A percentile compares a stretch with the other conserved stretches of the same genome.
These are phyloP conservation scores for Taenioides sp. DNA, from an alignment of 2,797 vertebrate species.

Conservation along the genomic window DNA sequence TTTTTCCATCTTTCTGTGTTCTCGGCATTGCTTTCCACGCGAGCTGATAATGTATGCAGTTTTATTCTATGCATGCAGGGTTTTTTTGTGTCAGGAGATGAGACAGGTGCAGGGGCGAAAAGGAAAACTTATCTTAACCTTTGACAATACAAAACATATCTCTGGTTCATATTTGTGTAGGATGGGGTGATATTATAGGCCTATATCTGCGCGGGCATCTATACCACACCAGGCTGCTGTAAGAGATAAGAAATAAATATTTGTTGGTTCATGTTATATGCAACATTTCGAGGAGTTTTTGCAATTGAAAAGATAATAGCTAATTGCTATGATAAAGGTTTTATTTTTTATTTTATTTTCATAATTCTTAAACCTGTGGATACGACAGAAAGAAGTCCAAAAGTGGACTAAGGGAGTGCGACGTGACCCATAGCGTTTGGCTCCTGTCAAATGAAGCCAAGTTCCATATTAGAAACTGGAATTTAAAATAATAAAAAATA, in stretches of 20 bases:
- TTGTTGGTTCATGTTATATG: background rate
- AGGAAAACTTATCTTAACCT: slow-evolving; percentile 68
- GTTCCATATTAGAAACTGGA: no score
- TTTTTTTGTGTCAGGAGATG: slow-evolving; percentile 58
- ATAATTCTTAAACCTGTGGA: no score
- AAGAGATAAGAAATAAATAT: no score
- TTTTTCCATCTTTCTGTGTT: slow-evolving; percentile 41
- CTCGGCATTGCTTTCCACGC: slow-evolving; percentile 90
- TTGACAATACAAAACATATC: slow-evolving; percentile 67
- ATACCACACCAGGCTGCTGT: slow-evolving; percentile 1
- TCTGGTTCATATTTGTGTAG: slow-evolving; percentile 51
- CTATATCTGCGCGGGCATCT: slow-evolving; percentile 60
- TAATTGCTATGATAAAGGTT: no score
- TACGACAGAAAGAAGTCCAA: no score
- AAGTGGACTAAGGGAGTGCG: no score
- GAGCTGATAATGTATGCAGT: slow-evolving; percentile 99
- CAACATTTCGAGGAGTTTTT: background rate
- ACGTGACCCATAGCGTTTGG: no score
- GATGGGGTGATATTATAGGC: slow-evolving; percentile 28
- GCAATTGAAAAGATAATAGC: no score
- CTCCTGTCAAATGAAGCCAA: no score
- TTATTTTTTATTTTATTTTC: no score
- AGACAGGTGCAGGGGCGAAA: slow-evolving; percentile 21
- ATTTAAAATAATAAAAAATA: no score
- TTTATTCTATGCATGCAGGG: slow-evolving; percentile 96